Conservation (phyloP, 2,797 vertebrate genomes). For the Moxostoma hubbsi region DNA sequence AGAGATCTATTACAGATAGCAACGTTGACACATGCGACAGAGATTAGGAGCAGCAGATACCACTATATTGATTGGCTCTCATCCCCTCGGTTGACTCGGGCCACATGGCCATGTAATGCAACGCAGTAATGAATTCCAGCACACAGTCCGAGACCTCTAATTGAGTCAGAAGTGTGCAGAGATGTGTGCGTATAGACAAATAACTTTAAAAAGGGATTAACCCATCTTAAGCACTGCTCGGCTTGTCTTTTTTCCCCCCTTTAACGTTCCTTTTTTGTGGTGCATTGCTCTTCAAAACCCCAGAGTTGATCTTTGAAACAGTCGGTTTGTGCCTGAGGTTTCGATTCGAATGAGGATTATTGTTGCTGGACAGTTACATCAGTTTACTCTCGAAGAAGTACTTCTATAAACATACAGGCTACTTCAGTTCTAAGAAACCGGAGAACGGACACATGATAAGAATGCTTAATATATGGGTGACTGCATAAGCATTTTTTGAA, state of each 20-base stretch:
- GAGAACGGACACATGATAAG: neutral
- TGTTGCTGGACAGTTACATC: conserved; percentile 42
- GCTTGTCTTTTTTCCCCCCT: conserved; percentile 26
- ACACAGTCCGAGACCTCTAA: conserved; percentile 67
- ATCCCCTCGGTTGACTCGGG: conserved; percentile 69
- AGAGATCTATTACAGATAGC: conserved; percentile 84
- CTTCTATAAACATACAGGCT: conserved; percentile 12
- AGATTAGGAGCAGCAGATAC: conserved; percentile 81
- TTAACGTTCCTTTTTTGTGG: neutral
- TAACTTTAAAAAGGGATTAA: conserved; percentile 64
- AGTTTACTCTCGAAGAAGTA: conserved; percentile 18
- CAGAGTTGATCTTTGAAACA: neutral
- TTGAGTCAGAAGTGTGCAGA: conserved; percentile 59
- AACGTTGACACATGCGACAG: conserved; percentile 75
- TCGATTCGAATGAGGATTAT: conserved; percentile 6
- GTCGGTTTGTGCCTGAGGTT: neutral
- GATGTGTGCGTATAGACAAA: conserved; percentile 30
- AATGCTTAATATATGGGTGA: neutral
- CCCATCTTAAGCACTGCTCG: conserved; percentile 56
- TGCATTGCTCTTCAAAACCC: neutral
- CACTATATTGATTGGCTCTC: conserved; percentile 81
- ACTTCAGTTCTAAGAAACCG: neutral
- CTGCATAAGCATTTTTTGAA: neutral
- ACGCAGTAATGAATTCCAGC: conserved; percentile 78
- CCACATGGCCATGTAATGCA: conserved; percentile 74